These are phyloP conservation scores for Psylliodes chrysocephalus DNA, from an alignment of 2,888 invertebrate genomes.

Conservation along the genomic window DNA sequence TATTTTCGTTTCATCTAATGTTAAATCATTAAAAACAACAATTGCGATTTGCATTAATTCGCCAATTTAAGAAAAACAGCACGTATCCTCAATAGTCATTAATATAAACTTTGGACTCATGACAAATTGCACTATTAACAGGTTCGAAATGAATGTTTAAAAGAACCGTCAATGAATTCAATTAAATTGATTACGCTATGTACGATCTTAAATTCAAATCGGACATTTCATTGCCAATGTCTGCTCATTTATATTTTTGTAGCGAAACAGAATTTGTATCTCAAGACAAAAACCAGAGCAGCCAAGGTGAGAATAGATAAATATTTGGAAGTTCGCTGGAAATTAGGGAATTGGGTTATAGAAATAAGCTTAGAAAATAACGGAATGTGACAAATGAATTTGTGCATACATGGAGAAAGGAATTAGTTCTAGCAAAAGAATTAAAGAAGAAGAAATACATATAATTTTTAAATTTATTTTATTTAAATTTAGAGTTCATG, in stretches of 20 bases:
- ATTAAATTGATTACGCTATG: constrained; percentile 1
- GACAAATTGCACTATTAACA: constrained; percentile 6
- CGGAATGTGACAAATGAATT: no score
- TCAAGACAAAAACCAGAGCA: constrained; percentile 4
- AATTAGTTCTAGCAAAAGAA: no score
- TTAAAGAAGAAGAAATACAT: no score
- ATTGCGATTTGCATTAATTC: constrained; percentile 4
- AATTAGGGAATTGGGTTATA: no score
- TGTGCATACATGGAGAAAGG: no score
- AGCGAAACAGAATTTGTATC: not conserved
- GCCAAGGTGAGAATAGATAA: constrained; percentile 8
- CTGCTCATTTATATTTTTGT: constrained; percentile 3
- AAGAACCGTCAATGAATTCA: not conserved
- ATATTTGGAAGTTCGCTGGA: constrained; percentile 1
- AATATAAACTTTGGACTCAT: constrained; percentile 1
- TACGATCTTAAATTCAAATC: not conserved
- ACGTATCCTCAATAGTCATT: not conserved
- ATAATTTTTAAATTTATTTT: no score
- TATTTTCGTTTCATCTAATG: no score
- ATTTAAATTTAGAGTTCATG: no score
- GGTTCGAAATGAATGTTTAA: not conserved
- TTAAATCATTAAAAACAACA: not conserved
- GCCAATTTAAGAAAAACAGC: constrained; percentile 2
- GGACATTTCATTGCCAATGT: constrained; percentile 18
- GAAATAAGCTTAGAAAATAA: no score